Percentiles rank a stretch among this genome's conserved stretches.
phyloP scores from a whole-genome alignment of 2,113 vertebrate species.

The Proterorhinus semilunaris region DNA sequence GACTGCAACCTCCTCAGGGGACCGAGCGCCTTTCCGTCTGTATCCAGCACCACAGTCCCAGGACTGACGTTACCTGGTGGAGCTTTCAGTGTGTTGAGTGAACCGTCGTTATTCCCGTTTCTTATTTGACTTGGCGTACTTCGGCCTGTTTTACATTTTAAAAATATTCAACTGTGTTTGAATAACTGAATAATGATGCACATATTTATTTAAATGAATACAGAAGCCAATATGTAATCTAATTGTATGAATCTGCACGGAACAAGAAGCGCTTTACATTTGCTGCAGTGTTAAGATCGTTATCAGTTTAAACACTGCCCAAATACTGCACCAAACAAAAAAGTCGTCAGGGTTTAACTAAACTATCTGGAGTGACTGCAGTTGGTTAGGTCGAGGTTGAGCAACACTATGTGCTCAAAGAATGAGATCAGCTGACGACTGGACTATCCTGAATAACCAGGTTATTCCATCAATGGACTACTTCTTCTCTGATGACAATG shows the following conservation, averaged over 20 bases:
- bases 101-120: constrained; percentile 9
- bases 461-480: too few species aligned
- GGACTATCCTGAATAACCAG: too few species aligned
- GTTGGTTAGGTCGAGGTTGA: too few species aligned
- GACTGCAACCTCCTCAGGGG: constrained; percentile 50
- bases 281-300: neutral
- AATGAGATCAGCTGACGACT: too few species aligned
- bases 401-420: too few species aligned
- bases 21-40: constrained; percentile 35
- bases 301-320: neutral
- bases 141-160: constrained; percentile 17
- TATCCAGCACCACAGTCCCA: constrained; percentile 21
- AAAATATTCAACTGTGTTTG: constrained; percentile 7
- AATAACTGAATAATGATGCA: constrained; percentile 12
- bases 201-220: neutral
- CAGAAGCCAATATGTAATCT: neutral
- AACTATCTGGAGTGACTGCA: too few species aligned
- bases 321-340: too few species aligned
- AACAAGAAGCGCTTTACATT: constrained; percentile 1
- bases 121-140: neutral
- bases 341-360: too few species aligned
- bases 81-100: constrained; percentile 9
- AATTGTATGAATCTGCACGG: neutral
- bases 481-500: too few species aligned
- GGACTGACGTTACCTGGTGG: constrained; percentile 24